phyloP scores from a whole-genome alignment of 1,140 invertebrate genomes.

The Macrobrachium nipponense region DNA sequence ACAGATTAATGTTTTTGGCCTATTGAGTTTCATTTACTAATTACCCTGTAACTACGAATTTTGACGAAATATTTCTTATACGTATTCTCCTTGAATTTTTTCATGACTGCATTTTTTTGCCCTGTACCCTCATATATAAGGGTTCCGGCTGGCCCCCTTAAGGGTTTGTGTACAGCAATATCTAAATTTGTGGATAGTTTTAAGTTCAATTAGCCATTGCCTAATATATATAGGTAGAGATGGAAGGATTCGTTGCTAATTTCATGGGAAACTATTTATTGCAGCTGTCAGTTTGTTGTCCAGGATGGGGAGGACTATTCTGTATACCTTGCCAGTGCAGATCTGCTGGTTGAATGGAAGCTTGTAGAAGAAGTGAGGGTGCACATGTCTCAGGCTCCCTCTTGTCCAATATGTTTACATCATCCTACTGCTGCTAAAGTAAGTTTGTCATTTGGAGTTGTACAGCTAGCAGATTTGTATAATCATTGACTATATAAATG shows the following conservation, averaged over 20 bases:
- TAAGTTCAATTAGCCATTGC: background rate
- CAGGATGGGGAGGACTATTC: conserved; percentile 39
- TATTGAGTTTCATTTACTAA: no score
- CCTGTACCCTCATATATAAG: no score
- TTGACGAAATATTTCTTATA: no score
- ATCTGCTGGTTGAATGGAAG: conserved; percentile 91
- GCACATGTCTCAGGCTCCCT: conserved; percentile 42
- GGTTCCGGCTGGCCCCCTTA: no score
- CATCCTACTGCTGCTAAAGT: conserved; percentile 53
- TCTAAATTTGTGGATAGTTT: background rate
- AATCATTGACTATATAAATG: no score
- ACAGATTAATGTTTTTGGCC: no score
- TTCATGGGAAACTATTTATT: background rate
- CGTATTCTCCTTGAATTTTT: no score
- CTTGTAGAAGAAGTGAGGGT: conserved; percentile 90
- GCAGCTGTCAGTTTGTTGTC: conserved; percentile 54
- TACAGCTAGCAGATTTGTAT: no score
- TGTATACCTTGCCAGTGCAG: conserved; percentile 74
- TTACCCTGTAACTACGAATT: no score
- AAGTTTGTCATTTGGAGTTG: background rate
- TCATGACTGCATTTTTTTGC: no score
- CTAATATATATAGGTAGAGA: no score
- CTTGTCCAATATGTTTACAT: conserved; percentile 63
- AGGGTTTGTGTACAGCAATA: no score
- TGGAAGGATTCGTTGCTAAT: background rate